A percentile compares a stretch with the other conserved stretches of the same genome.
These are phyloP conservation scores for Candoia aspera DNA, from an alignment of 2,113 vertebrate species.

Conservation along the genomic window DNA sequence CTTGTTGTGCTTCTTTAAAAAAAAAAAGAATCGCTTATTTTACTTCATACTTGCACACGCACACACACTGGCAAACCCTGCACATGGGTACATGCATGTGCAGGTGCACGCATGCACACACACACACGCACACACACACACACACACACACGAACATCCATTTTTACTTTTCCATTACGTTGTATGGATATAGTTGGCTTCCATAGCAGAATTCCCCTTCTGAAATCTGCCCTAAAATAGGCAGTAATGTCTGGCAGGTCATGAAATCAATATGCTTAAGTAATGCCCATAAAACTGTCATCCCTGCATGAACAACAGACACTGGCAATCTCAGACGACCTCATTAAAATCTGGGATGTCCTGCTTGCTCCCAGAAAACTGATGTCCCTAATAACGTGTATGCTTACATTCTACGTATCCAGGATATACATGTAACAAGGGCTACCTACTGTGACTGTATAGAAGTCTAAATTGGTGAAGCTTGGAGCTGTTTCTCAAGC, in stretches of 20 bases:
- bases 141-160: neutral
- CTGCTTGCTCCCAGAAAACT: constrained; percentile 25
- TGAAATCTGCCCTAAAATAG: constrained; percentile 50
- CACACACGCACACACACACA: neutral
- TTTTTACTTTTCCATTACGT: constrained; percentile 30
- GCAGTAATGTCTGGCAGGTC: constrained; percentile 57
- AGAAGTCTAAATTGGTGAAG: constrained; percentile 61
- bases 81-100: neutral
- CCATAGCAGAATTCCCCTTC: constrained; percentile 53
- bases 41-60: constrained; percentile 47
- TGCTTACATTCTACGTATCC: constrained; percentile 39
- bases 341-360: constrained; percentile 37
- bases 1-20: constrained; percentile 81
- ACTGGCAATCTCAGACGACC: constrained; percentile 62
- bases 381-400: constrained; percentile 29
- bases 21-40: constrained; percentile 53
- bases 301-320: constrained; percentile 63
- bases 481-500: constrained; percentile 72
- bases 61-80: constrained; percentile 1
- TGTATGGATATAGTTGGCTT: constrained; percentile 43
- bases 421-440: constrained; percentile 43
- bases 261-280: constrained; percentile 71
- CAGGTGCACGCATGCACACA: neutral
- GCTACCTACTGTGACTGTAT: constrained; percentile 43
- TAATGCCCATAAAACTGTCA: constrained; percentile 85